phyloP scores from a whole-genome alignment of 2,113 vertebrate species.

The Hypanus sabinus region DNA sequence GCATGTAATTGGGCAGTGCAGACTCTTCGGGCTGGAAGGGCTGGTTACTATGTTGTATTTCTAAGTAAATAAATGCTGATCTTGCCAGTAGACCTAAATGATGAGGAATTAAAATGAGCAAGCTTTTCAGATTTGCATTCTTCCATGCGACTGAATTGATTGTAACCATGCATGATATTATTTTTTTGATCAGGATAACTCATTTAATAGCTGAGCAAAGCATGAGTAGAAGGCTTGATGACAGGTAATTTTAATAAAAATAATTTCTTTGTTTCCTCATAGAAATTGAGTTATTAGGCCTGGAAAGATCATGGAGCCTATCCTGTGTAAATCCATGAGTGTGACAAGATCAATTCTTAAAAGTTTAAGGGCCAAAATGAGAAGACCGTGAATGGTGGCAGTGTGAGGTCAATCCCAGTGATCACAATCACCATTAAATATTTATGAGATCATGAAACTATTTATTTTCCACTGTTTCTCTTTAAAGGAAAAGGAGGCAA shows the following conservation, averaged over 20 bases:
- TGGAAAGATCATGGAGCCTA: neutral
- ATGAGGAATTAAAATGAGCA: neutral
- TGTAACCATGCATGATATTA: neutral
- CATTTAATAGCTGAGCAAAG: neutral
- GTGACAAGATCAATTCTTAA: neutral
- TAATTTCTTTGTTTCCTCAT: neutral
- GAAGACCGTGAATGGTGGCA: too few species aligned
- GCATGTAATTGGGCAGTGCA: too few species aligned
- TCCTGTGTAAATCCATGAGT: neutral
- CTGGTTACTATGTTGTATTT: too few species aligned
- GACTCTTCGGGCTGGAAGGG: too few species aligned
- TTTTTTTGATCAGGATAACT: neutral
- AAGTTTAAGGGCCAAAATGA: neutral
- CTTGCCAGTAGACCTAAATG: neutral
- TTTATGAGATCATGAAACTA: neutral
- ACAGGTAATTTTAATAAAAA: neutral
- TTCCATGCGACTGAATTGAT: neutral
- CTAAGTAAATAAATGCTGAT: neutral
- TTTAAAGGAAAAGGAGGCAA: neutral
- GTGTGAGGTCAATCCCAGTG: too few species aligned
- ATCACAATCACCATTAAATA: too few species aligned
- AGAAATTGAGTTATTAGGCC: neutral
- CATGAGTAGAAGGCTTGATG: neutral
- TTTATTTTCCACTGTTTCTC: neutral
- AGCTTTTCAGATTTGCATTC: neutral